Evolutionary conservation across 2,113 vertebrate genomes (phyloP), one percentile per base, ranked within the genome.

Genomic region (Chloroceryle aenea): DNA sequence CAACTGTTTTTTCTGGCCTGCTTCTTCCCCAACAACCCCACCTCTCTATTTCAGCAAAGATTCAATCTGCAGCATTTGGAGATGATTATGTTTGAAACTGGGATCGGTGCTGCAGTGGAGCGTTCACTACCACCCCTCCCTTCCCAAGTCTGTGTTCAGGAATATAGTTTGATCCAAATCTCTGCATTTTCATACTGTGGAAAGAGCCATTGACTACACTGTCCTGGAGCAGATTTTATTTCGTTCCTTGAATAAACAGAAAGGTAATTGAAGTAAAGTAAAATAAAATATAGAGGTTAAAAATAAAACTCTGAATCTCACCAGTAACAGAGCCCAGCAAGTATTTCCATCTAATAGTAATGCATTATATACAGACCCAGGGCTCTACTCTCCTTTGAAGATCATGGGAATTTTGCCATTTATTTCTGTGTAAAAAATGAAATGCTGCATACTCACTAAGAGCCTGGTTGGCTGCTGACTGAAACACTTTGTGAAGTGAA

Each of bases 231-330:
- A 67, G n/a, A 55, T 91, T 78, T 88, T 73, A 23, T 78, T 90
- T 66, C 53, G 85, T 83, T 86, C n/a, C 38, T 61, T 63, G 75
- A 86, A 72, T 64, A 83, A 89, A 53, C 8, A 8, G 32, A 55
- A 86, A 59, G 48, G 30, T 38, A 64, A 92, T 66, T 73, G 85
- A 95, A 92, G 69, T 76, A 25, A 53, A 88, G 40, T 40, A 26
- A 45, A 89, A 27, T 75, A 72, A 67, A 88, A 59, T 58, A 21
- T 11, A 67, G 4, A 1, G 2, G 53, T 55, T 95, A 63, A 90
- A 95, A 90, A 93, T 66, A 87, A 87, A 95, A 43, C 30, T 69
- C 63, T 77, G 47, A 74, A 40, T 84, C 59, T 94, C 56, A 78
- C 34, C 72, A 74, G 11, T 63, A 75, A 36, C 29, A 83, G 82